These are phyloP conservation scores for Platycheirus rosarum DNA, from an alignment of 2,888 invertebrate species.

Conservation along the genomic window DNA sequence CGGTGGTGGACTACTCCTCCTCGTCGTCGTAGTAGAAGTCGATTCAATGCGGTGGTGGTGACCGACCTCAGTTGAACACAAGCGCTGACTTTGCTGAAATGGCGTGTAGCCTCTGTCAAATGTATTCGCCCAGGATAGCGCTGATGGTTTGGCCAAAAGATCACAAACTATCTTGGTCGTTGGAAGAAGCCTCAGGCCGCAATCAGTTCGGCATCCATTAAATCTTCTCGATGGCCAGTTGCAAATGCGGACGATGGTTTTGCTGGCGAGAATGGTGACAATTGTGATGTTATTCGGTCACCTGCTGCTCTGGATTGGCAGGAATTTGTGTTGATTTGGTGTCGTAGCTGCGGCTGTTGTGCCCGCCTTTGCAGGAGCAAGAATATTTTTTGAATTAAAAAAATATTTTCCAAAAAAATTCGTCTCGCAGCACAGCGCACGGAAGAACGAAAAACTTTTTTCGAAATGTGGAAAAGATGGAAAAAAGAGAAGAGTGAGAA, in stretches of 20 bases:
- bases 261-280: slow-evolving; percentile 43
- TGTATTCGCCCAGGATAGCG: slow-evolving; percentile 46
- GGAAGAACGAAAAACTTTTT: slow-evolving; percentile 68
- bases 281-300: slow-evolving; percentile 43
- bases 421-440: slow-evolving; percentile 57
- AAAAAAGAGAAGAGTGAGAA: slow-evolving; percentile 53
- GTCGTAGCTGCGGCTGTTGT: slow-evolving; percentile 32
- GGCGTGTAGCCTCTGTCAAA: slow-evolving; percentile 50
- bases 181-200: slow-evolving; percentile 56
- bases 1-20: slow-evolving; percentile 38
- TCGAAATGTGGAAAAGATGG: slow-evolving; percentile 49
- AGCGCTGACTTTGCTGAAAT: slow-evolving; percentile 59
- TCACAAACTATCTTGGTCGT: slow-evolving; percentile 44
- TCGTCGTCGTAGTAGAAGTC: slow-evolving; percentile 9
- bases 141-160: slow-evolving; percentile 47
- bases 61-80: slow-evolving; percentile 53
- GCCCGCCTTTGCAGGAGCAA: slow-evolving; percentile 56
- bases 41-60: slow-evolving; percentile 39
- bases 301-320: slow-evolving; percentile 44
- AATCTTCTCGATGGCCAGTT: slow-evolving; percentile 61
- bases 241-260: slow-evolving; percentile 53
- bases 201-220: slow-evolving; percentile 62
- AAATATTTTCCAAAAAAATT: slow-evolving; percentile 62
- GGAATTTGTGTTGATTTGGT: slow-evolving; percentile 31
- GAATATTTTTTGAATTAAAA: slow-evolving; percentile 50